phyloP scores from a whole-genome alignment of 2,888 invertebrate genomes.

The Ischnus inquisitorius region DNA sequence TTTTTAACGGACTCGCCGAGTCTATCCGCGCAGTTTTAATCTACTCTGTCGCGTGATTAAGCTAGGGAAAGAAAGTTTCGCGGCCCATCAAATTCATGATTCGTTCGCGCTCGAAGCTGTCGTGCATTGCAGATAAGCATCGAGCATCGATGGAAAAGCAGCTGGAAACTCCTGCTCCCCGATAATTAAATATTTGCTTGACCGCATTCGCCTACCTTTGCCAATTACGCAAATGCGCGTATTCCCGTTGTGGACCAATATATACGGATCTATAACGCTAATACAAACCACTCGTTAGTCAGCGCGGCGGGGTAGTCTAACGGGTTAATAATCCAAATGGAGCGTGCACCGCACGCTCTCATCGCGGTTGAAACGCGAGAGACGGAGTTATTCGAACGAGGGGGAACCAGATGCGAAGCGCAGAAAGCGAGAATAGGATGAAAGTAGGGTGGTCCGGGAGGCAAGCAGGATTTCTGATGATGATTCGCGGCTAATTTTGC shows the following conservation, averaged over 20 bases:
- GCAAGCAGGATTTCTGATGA: too few relatives aligned
- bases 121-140: background rate
- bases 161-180: background rate
- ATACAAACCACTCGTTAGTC: conserved; percentile 42
- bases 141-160: background rate
- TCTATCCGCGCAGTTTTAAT: background rate
- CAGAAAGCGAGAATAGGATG: background rate
- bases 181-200: conserved; percentile 53
- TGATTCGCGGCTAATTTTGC: too few relatives aligned
- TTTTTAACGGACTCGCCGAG: background rate
- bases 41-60: too few relatives aligned
- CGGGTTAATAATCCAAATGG: conserved; percentile 74
- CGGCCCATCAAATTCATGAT: too few relatives aligned
- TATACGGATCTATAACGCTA: background rate
- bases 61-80: too few relatives aligned
- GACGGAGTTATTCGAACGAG: background rate
- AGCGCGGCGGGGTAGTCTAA: conserved; percentile 41
- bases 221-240: conserved; percentile 58
- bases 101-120: too few relatives aligned
- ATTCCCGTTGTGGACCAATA: background rate
- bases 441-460: too few relatives aligned
- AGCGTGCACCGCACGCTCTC: conserved; percentile 50
- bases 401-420: background rate
- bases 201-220: conserved; percentile 41
- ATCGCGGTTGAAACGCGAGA: conserved; percentile 48